These are phyloP conservation scores for Nyctereutes procyonoides DNA, from an alignment of 2,113 vertebrate genomes.

Conservation along the genomic window DNA sequence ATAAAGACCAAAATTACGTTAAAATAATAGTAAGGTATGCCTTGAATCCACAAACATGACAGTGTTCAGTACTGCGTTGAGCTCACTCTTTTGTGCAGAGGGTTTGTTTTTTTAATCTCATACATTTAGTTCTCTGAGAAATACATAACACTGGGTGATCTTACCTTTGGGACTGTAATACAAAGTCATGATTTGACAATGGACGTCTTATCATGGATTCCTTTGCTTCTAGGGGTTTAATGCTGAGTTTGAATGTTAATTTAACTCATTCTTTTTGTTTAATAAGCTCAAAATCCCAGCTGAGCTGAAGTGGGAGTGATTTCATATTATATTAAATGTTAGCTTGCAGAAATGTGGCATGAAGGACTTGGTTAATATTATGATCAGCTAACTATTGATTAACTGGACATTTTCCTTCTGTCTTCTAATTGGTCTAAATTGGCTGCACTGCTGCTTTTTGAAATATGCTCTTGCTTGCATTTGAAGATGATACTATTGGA, in stretches of 20 bases:
- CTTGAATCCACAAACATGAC: background rate
- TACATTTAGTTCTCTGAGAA: conserved; percentile 32
- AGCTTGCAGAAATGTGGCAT: conserved; percentile 42
- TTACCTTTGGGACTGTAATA: conserved; percentile 46
- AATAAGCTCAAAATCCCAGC: conserved; percentile 70
- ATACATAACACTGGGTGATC: background rate
- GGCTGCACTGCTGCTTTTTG: background rate
- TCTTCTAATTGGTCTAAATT: conserved; percentile 15
- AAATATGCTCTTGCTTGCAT: conserved; percentile 51
- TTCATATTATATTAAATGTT: conserved; percentile 47
- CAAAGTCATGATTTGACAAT: conserved; percentile 32
- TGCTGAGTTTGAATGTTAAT: conserved; percentile 69
- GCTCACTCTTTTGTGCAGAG: background rate
- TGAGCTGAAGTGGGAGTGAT: conserved; percentile 49
- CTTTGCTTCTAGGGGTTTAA: conserved; percentile 63
- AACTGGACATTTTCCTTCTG: background rate
- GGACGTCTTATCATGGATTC: conserved; percentile 33
- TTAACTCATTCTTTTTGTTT: conserved; percentile 74
- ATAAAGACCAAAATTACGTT: background rate
- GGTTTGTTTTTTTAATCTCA: conserved; percentile 12
- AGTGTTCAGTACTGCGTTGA: background rate
- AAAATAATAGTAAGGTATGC: background rate
- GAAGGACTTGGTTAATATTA: conserved; percentile 40
- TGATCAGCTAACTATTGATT: conserved; percentile 57
- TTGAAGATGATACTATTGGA: conserved; percentile 18